These are phyloP conservation scores for Oscheius sp. DNA, from an alignment of 2,888 invertebrate genomes.

Conservation along the genomic window DNA sequence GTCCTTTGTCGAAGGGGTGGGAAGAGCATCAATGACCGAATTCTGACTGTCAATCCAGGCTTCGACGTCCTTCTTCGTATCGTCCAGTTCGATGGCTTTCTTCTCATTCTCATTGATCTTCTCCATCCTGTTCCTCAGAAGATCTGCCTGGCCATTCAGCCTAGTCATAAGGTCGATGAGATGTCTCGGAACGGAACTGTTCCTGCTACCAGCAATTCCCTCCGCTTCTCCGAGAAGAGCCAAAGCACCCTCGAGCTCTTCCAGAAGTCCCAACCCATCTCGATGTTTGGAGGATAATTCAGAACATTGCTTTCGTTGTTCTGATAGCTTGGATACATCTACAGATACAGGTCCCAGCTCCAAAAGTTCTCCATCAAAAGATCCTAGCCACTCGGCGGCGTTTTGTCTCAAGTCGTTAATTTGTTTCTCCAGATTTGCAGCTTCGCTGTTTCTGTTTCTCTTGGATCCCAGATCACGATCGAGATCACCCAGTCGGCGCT, in stretches of 20 bases:
- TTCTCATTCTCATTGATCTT: constrained; percentile 53
- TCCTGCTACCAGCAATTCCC: constrained; percentile 27
- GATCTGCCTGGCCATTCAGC: constrained; percentile 40
- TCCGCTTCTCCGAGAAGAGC: constrained; percentile 31
- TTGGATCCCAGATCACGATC: constrained; percentile 44
- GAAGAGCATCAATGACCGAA: constrained; percentile 10
- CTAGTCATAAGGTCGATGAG: constrained; percentile 39
- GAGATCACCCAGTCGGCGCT: constrained; percentile 39
- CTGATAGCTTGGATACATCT: constrained; percentile 39
- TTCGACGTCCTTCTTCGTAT: constrained; percentile 54
- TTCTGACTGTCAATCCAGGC: constrained; percentile 58
- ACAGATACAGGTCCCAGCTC: constrained; percentile 47
- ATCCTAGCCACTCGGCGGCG: constrained; percentile 38
- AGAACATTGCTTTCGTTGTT: constrained; percentile 43
- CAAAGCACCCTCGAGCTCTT: constrained; percentile 45
- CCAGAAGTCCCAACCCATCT: constrained; percentile 40
- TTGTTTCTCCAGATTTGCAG: constrained; percentile 40
- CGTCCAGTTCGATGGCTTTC: constrained; percentile 54
- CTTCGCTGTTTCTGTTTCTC: constrained; percentile 39
- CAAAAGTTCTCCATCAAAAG: constrained; percentile 45
- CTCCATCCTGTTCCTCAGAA: constrained; percentile 42
- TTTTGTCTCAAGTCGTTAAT: constrained; percentile 42
- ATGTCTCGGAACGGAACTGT: constrained; percentile 37
- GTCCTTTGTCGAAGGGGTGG: constrained; percentile 42
- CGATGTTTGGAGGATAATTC: constrained; percentile 41